Evolutionary conservation across 2,797 vertebrate species (phyloP), one percentile per base, ranked within the genome.

Genomic region (Sebastes nivosus): DNA sequence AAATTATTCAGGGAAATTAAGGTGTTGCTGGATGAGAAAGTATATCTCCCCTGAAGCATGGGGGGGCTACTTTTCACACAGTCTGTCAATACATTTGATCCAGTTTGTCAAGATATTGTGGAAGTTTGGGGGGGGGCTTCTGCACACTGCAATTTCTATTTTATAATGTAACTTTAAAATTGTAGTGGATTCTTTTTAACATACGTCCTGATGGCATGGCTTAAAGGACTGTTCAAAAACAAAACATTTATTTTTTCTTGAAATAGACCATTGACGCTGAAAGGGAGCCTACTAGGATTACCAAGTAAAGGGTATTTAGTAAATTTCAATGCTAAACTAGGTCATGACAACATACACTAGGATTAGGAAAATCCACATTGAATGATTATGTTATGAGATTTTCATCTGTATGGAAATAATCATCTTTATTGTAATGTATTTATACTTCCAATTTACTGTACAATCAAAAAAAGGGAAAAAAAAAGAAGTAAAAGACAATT

Each of bases 321-420:
- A 83, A 89, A 92, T 89, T 85, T 89, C 84, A 89, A 80, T 81
- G 38, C 60, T 55, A 84, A 94, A 94, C 75, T 94, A 66, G 91
- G 93, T 93, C 92, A 94, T 78, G 79, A 77, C 69, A 91, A 92
- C 79, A 88, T 81, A 88, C 63, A 88, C 80, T 52, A 25, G 89
- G 92, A 93, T 94, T 92, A 93, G 84, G 66, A 64, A 90, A 93
- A 90, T 91, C 88, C 90, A 92, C 86, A 87, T 83, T 81, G 90
- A 91, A 82, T 85, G 72, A 92, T 77, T 85, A 71, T 77, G 59
- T 73, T 74, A 34, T 67, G 72, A 93, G 70, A 89, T 90, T 90
- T 84, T 79, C 59, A 86, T 91, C 83, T 82, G 75, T 65, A 77
- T 30, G 71, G 72, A 83, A 92, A 91, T 89, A 86, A 86, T 84